phyloP scores from a whole-genome alignment of 2,888 invertebrate genomes.

The Sialis lutaria region DNA sequence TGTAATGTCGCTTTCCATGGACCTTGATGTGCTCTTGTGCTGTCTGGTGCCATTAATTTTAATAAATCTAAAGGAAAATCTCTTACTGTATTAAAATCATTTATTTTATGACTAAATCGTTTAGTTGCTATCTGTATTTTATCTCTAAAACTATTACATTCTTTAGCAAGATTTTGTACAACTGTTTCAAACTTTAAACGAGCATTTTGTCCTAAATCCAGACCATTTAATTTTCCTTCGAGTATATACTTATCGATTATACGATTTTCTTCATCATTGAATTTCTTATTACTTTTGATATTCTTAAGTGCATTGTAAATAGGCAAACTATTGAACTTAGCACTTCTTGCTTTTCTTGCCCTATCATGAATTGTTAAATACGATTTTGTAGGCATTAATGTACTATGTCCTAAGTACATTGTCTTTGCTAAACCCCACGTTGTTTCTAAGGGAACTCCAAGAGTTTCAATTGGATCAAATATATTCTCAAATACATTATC shows the following conservation, averaged over 20 bases:
- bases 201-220: slow-evolving; percentile 40
- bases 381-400: slow-evolving; percentile 59
- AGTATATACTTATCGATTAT: slow-evolving; percentile 60
- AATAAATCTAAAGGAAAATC: slow-evolving; percentile 59
- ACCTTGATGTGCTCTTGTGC: slow-evolving; percentile 40
- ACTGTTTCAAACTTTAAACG: slow-evolving; percentile 34
- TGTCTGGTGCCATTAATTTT: slow-evolving; percentile 44
- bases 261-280: slow-evolving; percentile 44
- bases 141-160: slow-evolving; percentile 42
- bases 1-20: slow-evolving; percentile 76
- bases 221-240: slow-evolving; percentile 71
- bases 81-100: slow-evolving; percentile 43
- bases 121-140: slow-evolving; percentile 49
- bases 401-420: slow-evolving; percentile 61
- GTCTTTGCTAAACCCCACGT: slow-evolving; percentile 81
- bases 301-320: slow-evolving; percentile 52
- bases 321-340: slow-evolving; percentile 51
- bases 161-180: slow-evolving; percentile 32
- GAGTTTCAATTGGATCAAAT: slow-evolving; percentile 56
- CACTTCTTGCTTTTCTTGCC: slow-evolving; percentile 52
- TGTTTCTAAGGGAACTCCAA: slow-evolving; percentile 54
- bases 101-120: slow-evolving; percentile 46
- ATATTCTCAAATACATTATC: slow-evolving; percentile 49
- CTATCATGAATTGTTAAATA: slow-evolving; percentile 67
- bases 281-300: slow-evolving; percentile 17